These are phyloP conservation scores for Hirtodrosophila confusa DNA, from an alignment of 2,888 invertebrate species.

Conservation along the genomic window DNA sequence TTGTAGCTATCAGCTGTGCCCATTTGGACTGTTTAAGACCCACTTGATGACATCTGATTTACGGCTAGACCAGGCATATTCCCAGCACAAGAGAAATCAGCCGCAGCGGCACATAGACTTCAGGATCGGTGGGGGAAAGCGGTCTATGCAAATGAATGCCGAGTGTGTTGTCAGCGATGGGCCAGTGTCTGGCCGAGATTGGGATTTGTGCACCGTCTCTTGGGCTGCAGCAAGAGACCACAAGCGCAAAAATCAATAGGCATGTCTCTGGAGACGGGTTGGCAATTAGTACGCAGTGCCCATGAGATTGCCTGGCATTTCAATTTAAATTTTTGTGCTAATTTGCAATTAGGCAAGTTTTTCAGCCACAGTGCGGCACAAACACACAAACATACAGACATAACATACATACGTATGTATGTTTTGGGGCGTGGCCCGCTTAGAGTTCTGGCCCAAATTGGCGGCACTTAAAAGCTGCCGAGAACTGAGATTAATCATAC, in stretches of 20 bases:
- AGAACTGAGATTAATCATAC: conserved; percentile 65
- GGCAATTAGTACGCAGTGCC: conserved; percentile 49
- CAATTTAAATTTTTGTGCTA: conserved; percentile 59
- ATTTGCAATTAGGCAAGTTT: conserved; percentile 65
- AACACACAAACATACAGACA: too few species aligned
- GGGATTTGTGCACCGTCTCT: conserved; percentile 25
- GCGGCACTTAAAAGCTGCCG: conserved; percentile 14
- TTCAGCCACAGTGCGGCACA: background rate
- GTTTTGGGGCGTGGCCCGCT: conserved; percentile 8
- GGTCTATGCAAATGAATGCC: conserved; percentile 23
- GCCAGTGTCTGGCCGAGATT: conserved; percentile 18
- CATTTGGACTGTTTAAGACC: too few species aligned
- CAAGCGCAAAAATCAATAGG: conserved; percentile 43
- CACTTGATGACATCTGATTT: background rate
- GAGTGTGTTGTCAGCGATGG: background rate
- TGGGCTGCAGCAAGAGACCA: background rate
- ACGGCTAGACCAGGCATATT: background rate
- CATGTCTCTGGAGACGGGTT: conserved; percentile 24
- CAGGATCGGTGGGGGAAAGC: background rate
- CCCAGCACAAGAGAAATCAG: conserved; percentile 8
- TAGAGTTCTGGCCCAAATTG: background rate
- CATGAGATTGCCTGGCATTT: conserved; percentile 36
- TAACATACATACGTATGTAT: too few species aligned
- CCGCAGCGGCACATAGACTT: conserved; percentile 17
- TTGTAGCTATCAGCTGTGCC: too few species aligned